Evolutionary conservation across 1,140 invertebrate genomes (phyloP).

Genomic region (Drosophila kikkawai): DNA sequence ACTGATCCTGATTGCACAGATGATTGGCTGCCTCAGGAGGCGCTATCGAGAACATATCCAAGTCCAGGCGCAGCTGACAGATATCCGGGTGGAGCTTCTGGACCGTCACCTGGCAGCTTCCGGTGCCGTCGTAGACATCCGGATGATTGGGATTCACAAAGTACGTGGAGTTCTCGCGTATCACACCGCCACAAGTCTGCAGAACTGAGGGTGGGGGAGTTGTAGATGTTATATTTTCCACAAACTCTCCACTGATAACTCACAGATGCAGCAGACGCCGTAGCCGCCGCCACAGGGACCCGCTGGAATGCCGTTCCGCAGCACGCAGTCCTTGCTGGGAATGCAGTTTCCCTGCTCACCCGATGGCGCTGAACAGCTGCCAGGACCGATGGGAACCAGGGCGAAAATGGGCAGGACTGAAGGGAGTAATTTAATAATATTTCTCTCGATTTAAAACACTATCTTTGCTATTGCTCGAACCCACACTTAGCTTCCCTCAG

Average conservation of each 20-base stretch:
- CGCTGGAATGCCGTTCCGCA: constrained; percentile 88
- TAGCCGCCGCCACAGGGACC: constrained; percentile 90
- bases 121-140: constrained; percentile 89
- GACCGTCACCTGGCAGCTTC: constrained; percentile 93
- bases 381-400: constrained; percentile 90
- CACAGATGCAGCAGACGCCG: constrained; percentile 84
- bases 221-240: neutral
- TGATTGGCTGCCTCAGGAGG: constrained; percentile 91
- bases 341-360: constrained; percentile 93
- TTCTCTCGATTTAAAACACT: constrained; percentile 13
- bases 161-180: constrained; percentile 92
- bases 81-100: constrained; percentile 91
- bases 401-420: constrained; percentile 91
- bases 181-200: constrained; percentile 90
- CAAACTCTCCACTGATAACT: constrained; percentile 15
- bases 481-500: constrained; percentile 74
- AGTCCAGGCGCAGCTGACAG: constrained; percentile 93
- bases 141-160: constrained; percentile 94
- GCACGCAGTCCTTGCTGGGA: constrained; percentile 88
- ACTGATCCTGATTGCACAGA: constrained; percentile 93
- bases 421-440: constrained; percentile 14
- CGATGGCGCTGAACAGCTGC: constrained; percentile 88
- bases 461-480: constrained; percentile 11
- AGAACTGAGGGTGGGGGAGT: constrained; percentile 86
- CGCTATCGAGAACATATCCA: constrained; percentile 90